phyloP scores from a whole-genome alignment of 2,797 vertebrate species.

The Darevskia mixta region DNA sequence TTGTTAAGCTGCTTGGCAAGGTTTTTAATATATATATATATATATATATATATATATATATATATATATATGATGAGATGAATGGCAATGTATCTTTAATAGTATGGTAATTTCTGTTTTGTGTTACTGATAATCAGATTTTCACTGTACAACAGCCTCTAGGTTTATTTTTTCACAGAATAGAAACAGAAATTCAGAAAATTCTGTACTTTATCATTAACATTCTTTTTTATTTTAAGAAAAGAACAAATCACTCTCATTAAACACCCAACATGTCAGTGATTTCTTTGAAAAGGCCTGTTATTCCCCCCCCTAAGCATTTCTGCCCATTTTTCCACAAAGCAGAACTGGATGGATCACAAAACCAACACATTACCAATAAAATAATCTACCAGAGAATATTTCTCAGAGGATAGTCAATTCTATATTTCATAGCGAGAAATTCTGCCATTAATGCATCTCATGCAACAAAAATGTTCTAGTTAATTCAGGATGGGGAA shows the following conservation, averaged over 20 bases:
- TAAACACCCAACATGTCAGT: constrained; percentile 44
- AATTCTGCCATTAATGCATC: background rate
- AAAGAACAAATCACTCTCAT: constrained; percentile 50
- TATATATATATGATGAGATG: constrained; percentile 54
- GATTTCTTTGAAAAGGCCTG: background rate
- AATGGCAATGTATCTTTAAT: constrained; percentile 64
- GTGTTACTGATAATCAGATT: constrained; percentile 59
- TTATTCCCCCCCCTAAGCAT: background rate
- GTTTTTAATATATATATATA: constrained; percentile 54
- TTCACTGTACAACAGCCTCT: constrained; percentile 66
- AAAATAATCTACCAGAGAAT: background rate
- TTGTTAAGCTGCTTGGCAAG: constrained; percentile 49
- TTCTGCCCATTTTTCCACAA: constrained; percentile 14
- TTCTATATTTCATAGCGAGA: background rate
- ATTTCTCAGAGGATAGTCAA: background rate
- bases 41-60: too few relatives aligned
- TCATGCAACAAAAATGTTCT: background rate
- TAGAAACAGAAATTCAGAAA: constrained; percentile 55
- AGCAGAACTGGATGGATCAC: background rate
- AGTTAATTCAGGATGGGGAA: background rate
- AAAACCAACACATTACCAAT: background rate
- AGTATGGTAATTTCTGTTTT: constrained; percentile 64
- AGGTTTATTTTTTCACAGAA: constrained; percentile 62
- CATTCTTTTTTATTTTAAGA: background rate
- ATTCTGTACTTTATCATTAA: constrained; percentile 40